A percentile compares a stretch with the other conserved stretches of the same genome.
Conservation (phyloP, 1,140 invertebrate genomes). For the Caenorhabditis tropicalis region DNA sequence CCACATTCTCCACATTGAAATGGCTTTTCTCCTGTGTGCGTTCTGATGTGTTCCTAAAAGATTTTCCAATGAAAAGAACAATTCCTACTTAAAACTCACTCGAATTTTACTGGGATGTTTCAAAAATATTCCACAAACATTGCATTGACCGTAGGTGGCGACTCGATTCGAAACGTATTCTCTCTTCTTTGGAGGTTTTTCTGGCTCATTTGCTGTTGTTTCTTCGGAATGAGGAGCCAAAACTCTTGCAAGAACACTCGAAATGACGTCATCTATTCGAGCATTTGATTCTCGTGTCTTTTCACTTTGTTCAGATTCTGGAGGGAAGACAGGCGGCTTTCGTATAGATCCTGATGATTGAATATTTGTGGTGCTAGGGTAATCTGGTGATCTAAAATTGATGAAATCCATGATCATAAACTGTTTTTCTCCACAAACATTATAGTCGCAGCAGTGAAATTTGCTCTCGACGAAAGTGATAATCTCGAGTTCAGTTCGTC, state of each 20-base stretch:
- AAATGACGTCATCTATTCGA: conserved; percentile 53
- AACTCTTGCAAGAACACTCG: not conserved
- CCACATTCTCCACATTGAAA: conserved; percentile 50
- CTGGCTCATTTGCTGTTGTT: not conserved
- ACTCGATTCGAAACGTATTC: not conserved
- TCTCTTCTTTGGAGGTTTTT: not conserved
- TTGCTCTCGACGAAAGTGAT: not conserved
- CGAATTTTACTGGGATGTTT: conserved; percentile 76
- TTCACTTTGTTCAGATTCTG: not conserved
- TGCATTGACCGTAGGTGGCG: conserved; percentile 46
- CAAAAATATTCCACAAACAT: conserved; percentile 73
- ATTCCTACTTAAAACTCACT: conserved; percentile 43
- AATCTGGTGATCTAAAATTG: too few relatives aligned
- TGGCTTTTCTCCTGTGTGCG: conserved; percentile 57
- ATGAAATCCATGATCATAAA: too few relatives aligned
- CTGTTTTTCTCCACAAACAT: not conserved
- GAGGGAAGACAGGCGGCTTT: not conserved
- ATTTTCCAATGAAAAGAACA: too few relatives aligned
- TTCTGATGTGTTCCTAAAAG: conserved; percentile 49
- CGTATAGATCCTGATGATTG: not conserved
- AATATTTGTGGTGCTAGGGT: not conserved
- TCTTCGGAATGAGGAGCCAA: not conserved
- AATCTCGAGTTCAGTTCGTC: not conserved
- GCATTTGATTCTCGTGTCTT: not conserved
- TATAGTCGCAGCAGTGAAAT: not conserved